These are phyloP conservation scores for Melanargia galathea DNA, from an alignment of 2,888 invertebrate species.

Conservation along the genomic window DNA sequence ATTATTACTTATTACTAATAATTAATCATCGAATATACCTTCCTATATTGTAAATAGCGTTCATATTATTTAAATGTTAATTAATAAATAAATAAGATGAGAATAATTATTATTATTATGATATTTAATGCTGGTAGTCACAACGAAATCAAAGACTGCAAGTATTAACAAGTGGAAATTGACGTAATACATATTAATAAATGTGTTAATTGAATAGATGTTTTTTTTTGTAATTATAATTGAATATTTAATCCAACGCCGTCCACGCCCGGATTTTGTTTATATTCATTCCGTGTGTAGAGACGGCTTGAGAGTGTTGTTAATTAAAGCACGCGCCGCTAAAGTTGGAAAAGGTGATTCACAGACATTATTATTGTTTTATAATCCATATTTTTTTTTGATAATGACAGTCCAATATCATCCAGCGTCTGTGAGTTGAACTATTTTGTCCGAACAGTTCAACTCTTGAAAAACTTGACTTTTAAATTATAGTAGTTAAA, in stretches of 20 bases:
- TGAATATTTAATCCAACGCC: slow-evolving; percentile 62
- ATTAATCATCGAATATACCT: slow-evolving; percentile 63
- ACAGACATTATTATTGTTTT: neutral
- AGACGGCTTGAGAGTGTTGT: slow-evolving; percentile 54
- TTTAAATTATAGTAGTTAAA: no score
- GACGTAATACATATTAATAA: slow-evolving; percentile 48
- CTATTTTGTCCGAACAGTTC: no score
- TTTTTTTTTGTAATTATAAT: slow-evolving; percentile 59
- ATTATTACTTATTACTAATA: slow-evolving; percentile 32
- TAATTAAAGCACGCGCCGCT: slow-evolving; percentile 39
- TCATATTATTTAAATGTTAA: slow-evolving; percentile 53
- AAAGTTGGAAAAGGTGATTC: neutral
- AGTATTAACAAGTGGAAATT: slow-evolving; percentile 63
- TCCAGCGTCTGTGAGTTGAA: no score
- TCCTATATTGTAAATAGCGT: slow-evolving; percentile 63
- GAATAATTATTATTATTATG: neutral
- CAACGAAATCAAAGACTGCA: slow-evolving; percentile 81
- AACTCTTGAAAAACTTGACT: no score
- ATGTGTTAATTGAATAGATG: slow-evolving; percentile 40
- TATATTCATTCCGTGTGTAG: slow-evolving; percentile 29
- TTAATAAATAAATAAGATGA: slow-evolving; percentile 32
- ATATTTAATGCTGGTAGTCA: slow-evolving; percentile 73
- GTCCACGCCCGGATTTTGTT: slow-evolving; percentile 29
- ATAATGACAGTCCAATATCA: no score
- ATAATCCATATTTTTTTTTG: no score